Conservation (phyloP, 2,888 invertebrate genomes). For the Calameuta idolon region DNA sequence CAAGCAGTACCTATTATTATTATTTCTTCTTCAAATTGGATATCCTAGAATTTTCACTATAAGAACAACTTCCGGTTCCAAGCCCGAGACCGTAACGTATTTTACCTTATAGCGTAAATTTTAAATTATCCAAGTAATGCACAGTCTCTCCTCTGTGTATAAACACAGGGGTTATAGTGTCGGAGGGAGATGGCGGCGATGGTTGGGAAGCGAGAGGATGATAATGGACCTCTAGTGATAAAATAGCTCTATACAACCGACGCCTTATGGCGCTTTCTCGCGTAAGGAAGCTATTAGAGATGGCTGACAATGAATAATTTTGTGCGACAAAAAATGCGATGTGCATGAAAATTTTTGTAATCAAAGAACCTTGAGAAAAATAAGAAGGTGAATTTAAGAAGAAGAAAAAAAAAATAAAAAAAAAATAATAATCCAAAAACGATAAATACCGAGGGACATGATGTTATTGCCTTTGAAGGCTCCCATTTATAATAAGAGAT, state of each 20-base stretch:
- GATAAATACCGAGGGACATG: not conserved
- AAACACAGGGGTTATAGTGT: slow-evolving; percentile 19
- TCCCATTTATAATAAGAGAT: not conserved
- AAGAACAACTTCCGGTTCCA: too few species aligned
- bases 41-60: too few species aligned
- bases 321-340: slow-evolving; percentile 16
- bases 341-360: slow-evolving; percentile 7
- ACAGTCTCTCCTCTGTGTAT: slow-evolving; percentile 45
- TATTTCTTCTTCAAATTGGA: too few species aligned
- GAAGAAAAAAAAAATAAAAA: not conserved
- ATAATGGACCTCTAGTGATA: slow-evolving; percentile 63
- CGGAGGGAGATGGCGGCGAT: slow-evolving; percentile 15
- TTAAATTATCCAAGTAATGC: slow-evolving; percentile 57
- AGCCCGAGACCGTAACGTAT: too few species aligned
- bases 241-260: slow-evolving; percentile 54
- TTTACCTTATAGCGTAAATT: slow-evolving; percentile 41
- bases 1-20: too few species aligned
- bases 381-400: slow-evolving; percentile 3
- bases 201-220: slow-evolving; percentile 27
- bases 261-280: slow-evolving; percentile 36
- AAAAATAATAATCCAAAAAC: not conserved
- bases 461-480: too few species aligned
- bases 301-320: slow-evolving; percentile 36
- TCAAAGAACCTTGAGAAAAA: not conserved
- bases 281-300: slow-evolving; percentile 37